Evolutionary conservation across 1,140 invertebrate species (phyloP), one percentile per base, ranked within the genome.

Genomic region (Trachymyrmex septentrionalis): DNA sequence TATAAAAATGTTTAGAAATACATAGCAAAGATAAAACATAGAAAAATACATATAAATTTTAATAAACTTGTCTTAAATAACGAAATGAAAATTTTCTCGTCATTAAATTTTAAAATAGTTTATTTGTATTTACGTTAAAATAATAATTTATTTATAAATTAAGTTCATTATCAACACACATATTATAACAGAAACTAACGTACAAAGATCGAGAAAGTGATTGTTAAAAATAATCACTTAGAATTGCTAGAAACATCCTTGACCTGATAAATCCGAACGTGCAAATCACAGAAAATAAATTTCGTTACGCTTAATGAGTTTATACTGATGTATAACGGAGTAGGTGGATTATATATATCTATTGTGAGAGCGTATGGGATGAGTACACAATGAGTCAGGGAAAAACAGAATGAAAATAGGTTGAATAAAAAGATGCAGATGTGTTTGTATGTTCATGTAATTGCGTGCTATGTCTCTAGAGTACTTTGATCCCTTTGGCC

Each of bases 371-470:
- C 38, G 19, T 30, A 34, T 48, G 16, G 21, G 21, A 66, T 16
- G 21, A 10, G 3, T 57, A 7, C n/a, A 34, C 5, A n/a, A n/a
- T n/a, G n/a, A n/a, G 50, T 34, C n/a, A 5, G 10, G 24, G 21
- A 16, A 24, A 81, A 81, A 71, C 9, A 38, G 16, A 48, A 34
- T 69, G 48, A 67, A 81, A 69, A 69, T 81, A 69, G 48, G 16
- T 81, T 24, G 27, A 27, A 34, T n/a, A 21, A 44, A 44, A 44
- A 38, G 30, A 24, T 4, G 14, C 12, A 9, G 16, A 12, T 5
- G 21, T 63, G 59, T 66, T 48, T 77, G 75, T 77, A 61, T 81
- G 48, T 55, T 50, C 48, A 61, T 80, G 77, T 69, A 81, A 81
- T 81, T 81, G 63, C 50, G 34, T 69, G 30, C 64, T 67, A 69